These are phyloP conservation scores for Chitala chitala DNA, from an alignment of 2,113 vertebrate genomes.

Conservation along the genomic window DNA sequence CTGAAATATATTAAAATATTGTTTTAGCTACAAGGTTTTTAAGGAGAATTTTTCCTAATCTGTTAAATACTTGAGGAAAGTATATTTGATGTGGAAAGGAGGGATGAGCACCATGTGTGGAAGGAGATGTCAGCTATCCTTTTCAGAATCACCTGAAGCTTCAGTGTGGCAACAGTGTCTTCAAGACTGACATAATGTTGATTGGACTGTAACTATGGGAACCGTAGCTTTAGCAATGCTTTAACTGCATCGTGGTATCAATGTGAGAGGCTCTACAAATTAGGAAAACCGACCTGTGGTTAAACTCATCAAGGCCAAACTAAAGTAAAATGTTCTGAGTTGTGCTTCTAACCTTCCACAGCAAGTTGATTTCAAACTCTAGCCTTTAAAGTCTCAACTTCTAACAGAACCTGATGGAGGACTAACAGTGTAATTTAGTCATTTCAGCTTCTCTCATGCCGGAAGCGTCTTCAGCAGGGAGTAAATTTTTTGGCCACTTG, in stretches of 20 bases:
- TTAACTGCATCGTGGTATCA: neutral
- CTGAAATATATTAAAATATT: conserved; percentile 1
- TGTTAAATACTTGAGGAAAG: too few relatives aligned
- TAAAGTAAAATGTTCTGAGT: neutral
- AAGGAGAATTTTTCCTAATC: neutral
- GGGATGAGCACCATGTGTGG: neutral
- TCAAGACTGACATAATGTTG: neutral
- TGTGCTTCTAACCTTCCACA: neutral
- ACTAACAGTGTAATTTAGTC: too few relatives aligned
- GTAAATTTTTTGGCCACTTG: neutral
- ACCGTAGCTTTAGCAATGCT: neutral
- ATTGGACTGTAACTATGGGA: too few relatives aligned
- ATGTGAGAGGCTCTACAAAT: neutral
- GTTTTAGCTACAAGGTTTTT: neutral
- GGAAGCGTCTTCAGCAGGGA: neutral
- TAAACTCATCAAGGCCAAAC: neutral
- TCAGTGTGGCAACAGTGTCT: too few relatives aligned
- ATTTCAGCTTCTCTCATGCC: too few relatives aligned
- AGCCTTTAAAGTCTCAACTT: too few relatives aligned
- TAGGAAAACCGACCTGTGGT: neutral
- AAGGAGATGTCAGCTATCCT: neutral
- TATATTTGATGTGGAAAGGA: too few relatives aligned
- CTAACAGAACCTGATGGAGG: too few relatives aligned
- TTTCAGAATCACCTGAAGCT: neutral
- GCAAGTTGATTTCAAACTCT: too few relatives aligned